A percentile compares a stretch with the other conserved stretches of the same genome.
These are phyloP conservation scores for Colistium nudipinnis DNA, from an alignment of 2,113 vertebrate genomes.

Conservation along the genomic window DNA sequence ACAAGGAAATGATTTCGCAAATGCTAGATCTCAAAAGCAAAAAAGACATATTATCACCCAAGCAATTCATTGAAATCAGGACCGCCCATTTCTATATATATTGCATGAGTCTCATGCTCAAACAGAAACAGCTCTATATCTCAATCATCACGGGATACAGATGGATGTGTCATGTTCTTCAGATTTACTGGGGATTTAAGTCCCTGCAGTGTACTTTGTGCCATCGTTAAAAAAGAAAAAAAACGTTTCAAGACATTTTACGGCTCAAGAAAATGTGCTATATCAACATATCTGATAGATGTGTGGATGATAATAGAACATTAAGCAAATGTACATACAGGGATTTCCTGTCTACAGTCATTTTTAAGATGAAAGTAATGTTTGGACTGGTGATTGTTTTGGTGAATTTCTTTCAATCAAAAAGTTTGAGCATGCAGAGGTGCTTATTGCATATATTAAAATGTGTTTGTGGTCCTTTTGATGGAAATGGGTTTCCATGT, in stretches of 20 bases:
- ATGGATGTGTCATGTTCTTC: conserved; percentile 22
- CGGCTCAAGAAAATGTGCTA: conserved; percentile 12
- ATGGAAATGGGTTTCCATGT: conserved; percentile 79
- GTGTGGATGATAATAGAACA: conserved; percentile 39
- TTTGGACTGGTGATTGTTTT: conserved; percentile 40
- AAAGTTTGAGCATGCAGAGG: conserved; percentile 39
- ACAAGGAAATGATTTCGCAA: conserved; percentile 46
- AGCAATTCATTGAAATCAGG: conserved; percentile 45
- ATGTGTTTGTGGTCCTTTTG: conserved; percentile 61
- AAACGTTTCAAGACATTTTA: conserved; percentile 29
- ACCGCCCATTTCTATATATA: conserved; percentile 31
- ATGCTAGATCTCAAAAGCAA: conserved; percentile 32
- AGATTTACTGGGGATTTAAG: conserved; percentile 37
- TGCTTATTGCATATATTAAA: conserved; percentile 67
- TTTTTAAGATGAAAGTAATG: conserved; percentile 17
- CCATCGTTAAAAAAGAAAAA: conserved; percentile 15
- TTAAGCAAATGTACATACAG: conserved; percentile 29
- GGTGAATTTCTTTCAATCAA: conserved; percentile 38
- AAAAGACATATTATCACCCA: conserved; percentile 25
- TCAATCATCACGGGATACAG: conserved; percentile 28
- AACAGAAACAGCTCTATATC: conserved; percentile 23
- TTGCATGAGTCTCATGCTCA: conserved; percentile 42
- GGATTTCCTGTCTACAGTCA: background rate
- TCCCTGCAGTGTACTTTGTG: conserved; percentile 28
- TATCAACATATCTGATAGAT: conserved; percentile 51